Percentiles rank a stretch among this genome's conserved stretches.
phyloP scores from a whole-genome alignment of 2,113 vertebrate species.

The Elachura formosa region DNA sequence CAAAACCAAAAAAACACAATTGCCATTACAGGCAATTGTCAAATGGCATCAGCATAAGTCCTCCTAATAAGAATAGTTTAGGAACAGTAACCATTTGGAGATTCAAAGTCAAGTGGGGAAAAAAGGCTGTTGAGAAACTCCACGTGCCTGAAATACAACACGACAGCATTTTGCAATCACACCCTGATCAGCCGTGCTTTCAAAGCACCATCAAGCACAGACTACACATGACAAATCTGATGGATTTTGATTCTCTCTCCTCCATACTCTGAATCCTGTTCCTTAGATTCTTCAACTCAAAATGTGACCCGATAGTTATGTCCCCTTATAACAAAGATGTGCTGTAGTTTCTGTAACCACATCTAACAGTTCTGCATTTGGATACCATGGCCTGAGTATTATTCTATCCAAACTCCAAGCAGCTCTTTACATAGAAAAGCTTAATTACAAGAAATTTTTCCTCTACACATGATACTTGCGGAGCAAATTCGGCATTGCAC shows the following conservation, averaged over 20 bases:
- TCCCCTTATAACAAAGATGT: background rate
- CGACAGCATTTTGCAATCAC: background rate
- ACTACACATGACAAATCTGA: background rate
- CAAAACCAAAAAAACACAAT: background rate
- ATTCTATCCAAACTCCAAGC: background rate
- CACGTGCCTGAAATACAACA: accelerated
- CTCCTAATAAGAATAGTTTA: background rate
- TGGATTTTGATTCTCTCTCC: background rate
- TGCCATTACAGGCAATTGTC: background rate
- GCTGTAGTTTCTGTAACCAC: background rate
- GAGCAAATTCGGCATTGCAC: background rate
- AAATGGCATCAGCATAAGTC: background rate
- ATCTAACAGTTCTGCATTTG: background rate
- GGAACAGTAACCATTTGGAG: background rate
- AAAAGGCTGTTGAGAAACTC: background rate
- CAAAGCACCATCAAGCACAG: background rate
- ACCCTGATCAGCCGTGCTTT: background rate
- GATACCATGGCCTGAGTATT: background rate
- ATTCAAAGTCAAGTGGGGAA: background rate
- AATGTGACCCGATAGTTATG: background rate
- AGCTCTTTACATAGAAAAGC: background rate
- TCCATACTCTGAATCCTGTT: background rate
- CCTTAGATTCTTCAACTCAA: background rate
- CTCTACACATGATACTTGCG: background rate
- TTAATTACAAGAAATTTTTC: background rate